Percentiles rank a stretch among this genome's conserved stretches.
Evolutionary conservation across 2,888 invertebrate species (phyloP).

Genomic region (Coleophora deauratella): DNA sequence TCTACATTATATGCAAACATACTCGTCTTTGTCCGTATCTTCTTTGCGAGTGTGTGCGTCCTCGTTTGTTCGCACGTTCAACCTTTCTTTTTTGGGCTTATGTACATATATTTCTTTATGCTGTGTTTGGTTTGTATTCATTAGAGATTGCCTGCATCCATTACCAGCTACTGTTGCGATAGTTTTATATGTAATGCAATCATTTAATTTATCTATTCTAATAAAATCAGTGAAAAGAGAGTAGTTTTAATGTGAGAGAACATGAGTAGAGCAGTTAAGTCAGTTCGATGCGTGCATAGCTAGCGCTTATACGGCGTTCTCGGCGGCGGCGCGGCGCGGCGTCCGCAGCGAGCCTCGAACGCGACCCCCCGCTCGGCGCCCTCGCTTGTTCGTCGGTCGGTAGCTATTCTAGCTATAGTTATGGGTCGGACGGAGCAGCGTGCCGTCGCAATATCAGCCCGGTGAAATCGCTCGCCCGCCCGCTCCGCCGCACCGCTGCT

Average conservation of each 20-base stretch:
- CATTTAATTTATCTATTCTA: too few relatives aligned
- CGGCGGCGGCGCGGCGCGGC: too few relatives aligned
- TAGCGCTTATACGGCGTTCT: too few relatives aligned
- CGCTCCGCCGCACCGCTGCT: constrained; percentile 66
- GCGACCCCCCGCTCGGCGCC: constrained; percentile 51
- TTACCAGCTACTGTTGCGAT: neutral
- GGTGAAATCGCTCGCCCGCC: constrained; percentile 73
- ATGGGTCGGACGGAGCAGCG: constrained; percentile 60
- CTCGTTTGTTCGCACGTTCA: constrained; percentile 2
- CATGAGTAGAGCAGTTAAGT: constrained; percentile 1
- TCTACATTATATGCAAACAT: too few relatives aligned
- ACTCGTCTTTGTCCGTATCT: neutral
- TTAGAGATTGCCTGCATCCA: constrained; percentile 12
- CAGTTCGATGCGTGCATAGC: constrained; percentile 55
- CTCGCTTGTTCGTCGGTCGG: constrained; percentile 24
- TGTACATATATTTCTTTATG: constrained; percentile 7
- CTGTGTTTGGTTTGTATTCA: constrained; percentile 17
- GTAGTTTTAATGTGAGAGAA: neutral
- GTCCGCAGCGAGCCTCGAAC: constrained; percentile 4
- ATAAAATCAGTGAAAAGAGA: neutral
- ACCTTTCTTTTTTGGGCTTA: constrained; percentile 15
- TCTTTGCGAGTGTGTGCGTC: constrained; percentile 4
- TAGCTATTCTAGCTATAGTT: constrained; percentile 52
- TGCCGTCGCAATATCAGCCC: constrained; percentile 72
- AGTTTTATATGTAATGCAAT: too few relatives aligned